These are phyloP conservation scores for Irena cyanogastra DNA, from an alignment of 2,113 vertebrate genomes.

Conservation along the genomic window DNA sequence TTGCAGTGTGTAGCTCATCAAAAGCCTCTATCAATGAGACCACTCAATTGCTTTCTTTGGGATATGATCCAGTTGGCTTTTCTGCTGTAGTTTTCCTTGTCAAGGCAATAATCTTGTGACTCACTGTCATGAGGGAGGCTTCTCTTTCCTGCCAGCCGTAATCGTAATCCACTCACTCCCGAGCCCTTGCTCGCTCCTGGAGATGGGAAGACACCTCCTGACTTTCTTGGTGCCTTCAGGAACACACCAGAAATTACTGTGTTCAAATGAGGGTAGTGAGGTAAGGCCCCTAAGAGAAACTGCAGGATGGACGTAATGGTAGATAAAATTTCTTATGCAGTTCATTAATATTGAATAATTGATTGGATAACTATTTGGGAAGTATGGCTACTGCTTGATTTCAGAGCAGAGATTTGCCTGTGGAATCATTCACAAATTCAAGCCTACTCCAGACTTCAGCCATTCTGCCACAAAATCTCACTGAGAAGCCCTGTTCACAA, in stretches of 20 bases:
- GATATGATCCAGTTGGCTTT: background rate
- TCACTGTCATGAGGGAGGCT: conserved; percentile 16
- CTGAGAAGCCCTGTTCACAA: rapidly evolving
- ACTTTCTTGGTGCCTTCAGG: background rate
- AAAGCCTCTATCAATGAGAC: background rate
- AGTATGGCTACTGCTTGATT: background rate
- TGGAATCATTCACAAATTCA: background rate
- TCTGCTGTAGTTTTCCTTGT: background rate
- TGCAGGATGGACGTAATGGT: background rate
- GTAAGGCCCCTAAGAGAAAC: background rate
- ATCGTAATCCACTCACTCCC: rapidly evolving
- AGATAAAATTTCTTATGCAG: background rate
- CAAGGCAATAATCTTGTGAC: background rate
- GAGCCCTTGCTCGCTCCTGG: background rate
- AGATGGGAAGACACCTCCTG: background rate
- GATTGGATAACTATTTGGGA: background rate
- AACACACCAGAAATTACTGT: background rate
- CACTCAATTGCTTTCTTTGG: background rate
- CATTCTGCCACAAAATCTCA: background rate
- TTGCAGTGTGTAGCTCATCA: background rate
- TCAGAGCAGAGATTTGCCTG: background rate
- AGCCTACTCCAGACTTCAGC: background rate
- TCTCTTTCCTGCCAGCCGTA: background rate
- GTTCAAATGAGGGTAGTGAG: background rate
- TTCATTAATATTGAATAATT: background rate